Conservation (phyloP, 2,888 invertebrate genomes). For the Parnassius mnemosyne region DNA sequence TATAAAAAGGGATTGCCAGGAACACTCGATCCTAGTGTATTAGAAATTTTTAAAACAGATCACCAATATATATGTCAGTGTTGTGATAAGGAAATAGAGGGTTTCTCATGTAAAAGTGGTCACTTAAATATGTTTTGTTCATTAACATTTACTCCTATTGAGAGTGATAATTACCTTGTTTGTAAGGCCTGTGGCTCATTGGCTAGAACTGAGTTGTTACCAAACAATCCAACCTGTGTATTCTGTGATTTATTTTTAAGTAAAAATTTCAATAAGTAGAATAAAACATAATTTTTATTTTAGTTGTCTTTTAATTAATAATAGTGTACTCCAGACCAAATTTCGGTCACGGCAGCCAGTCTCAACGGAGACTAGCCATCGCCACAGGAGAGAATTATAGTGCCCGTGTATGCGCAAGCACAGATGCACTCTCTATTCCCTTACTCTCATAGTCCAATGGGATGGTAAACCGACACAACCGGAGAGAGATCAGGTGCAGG, state of each 20-base stretch:
- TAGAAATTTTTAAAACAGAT: slow-evolving; percentile 30
- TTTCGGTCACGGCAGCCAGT: no score
- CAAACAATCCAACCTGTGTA: slow-evolving; percentile 50
- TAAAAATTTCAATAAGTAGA: slow-evolving; percentile 7
- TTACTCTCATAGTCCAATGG: no score
- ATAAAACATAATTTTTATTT: background rate
- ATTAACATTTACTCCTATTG: slow-evolving; percentile 59
- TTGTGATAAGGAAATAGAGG: slow-evolving; percentile 54
- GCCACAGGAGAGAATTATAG: no score
- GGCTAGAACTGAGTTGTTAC: slow-evolving; percentile 48
- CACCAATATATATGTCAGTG: slow-evolving; percentile 53
- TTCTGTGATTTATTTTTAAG: slow-evolving; percentile 60
- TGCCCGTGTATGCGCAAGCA: no score
- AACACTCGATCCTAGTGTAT: slow-evolving; percentile 36
- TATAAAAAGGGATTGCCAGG: slow-evolving; percentile 39
- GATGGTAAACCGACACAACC: no score
- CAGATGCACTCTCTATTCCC: no score
- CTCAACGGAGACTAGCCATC: no score
- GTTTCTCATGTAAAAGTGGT: slow-evolving; percentile 50
- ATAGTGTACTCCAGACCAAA: no score
- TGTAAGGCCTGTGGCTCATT: slow-evolving; percentile 55
- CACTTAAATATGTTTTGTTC: slow-evolving; percentile 66
- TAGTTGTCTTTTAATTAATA: background rate
- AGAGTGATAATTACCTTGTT: slow-evolving; percentile 49
- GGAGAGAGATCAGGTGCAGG: no score